Base-by-base conservation (phyloP, 2,888 invertebrate species). In the Rambutsinella grinnellia region DNA sequence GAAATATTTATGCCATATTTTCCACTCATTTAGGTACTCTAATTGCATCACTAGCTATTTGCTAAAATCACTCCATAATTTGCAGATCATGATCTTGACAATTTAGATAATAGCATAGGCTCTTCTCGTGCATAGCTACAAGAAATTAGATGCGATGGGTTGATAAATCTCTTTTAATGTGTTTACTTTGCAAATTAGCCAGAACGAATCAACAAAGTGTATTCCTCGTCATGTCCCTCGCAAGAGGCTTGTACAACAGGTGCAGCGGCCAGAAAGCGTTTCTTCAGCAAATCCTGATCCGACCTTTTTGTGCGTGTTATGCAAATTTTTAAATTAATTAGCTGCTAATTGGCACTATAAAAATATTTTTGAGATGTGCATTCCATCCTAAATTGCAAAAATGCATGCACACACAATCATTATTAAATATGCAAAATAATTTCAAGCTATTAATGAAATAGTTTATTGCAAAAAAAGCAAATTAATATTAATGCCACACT, bases 111-210 rank as follows among this genome's bases (percentile, higher is more conserved):
- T 36, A 36, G 13, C 36, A 36, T 36, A 13, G 6, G 36, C 5
- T 8, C 36, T 8, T n/a, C 6, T 36, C 36, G 13, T 36, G 36
- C 36, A 36, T 36, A 5, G 36, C 51, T 51, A 51, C 21, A n/a
- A 21, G 51, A 51, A 21, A 51, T 51, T 51, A 19, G 51, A 51
- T 51, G 10, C 21, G 51, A 21, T 51, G 21, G 51, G 51, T 19
- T 10, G 51, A 51, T 51, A 51, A 51, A 51, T 51, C 51, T 51
- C 19, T 21, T 51, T 51, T n/a, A 51, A 51, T 51, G 51, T n/a
- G 51, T 51, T 51, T 51, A n/a, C 51, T 21, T 51, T 51, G 51
- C 51, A 51, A 51, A 51, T 51, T 51, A 51, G 21, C n/a, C 21
- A 36, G 6, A 17, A 10, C 51, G 51, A 10, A 21, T n/a, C 51